phyloP scores from a whole-genome alignment of 64 coral and sea anemone genomes.

The Anthopleura sola region DNA sequence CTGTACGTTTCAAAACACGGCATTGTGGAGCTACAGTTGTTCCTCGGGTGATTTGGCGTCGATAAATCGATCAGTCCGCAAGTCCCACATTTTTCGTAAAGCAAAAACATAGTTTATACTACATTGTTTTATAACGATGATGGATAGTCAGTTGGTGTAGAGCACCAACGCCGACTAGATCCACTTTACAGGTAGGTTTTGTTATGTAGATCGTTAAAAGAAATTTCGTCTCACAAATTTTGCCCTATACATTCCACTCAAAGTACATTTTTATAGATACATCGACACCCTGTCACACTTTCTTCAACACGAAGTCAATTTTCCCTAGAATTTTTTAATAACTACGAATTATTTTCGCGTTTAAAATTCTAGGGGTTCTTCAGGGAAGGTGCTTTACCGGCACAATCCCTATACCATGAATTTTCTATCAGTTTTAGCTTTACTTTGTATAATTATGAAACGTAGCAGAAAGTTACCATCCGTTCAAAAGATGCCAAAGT shows the following conservation, averaged over 20 bases:
- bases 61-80: not conserved
- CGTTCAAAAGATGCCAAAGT: too few species aligned
- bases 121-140: not conserved
- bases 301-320: not conserved
- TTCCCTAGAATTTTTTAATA: not conserved
- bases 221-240: not conserved
- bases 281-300: not conserved
- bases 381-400: not conserved
- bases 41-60: not conserved
- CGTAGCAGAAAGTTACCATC: too few species aligned
- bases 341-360: not conserved
- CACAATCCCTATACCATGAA: not conserved
- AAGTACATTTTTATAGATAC: not conserved
- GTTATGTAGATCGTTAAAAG: not conserved
- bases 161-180: not conserved
- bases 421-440: not conserved
- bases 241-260: not conserved
- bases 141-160: not conserved
- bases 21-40: not conserved
- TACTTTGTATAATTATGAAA: not conserved
- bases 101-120: not conserved
- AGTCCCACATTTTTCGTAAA: not conserved
- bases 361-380: not conserved
- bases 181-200: not conserved
- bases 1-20: not conserved